Percentiles rank a stretch among this genome's conserved stretches.
Evolutionary conservation across 2,888 invertebrate species (phyloP).

Genomic region (Drosophila pseudotakahashii): DNA sequence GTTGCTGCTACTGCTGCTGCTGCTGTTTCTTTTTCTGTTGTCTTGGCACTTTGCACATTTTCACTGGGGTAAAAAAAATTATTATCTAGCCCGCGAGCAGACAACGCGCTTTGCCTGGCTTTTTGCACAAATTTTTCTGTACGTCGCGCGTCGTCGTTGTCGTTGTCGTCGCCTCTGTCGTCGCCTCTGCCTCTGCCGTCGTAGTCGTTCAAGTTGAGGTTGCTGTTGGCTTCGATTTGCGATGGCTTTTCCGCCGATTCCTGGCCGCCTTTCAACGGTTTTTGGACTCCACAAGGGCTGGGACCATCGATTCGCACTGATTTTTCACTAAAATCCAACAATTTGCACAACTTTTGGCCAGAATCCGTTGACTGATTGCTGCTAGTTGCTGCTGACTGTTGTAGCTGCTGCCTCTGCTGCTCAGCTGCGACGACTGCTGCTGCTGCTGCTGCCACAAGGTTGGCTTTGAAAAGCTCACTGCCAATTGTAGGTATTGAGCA

Average conservation of each 20-base stretch:
- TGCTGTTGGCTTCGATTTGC: conserved; percentile 1
- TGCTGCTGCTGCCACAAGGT: conserved; percentile 57
- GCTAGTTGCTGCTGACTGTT: conserved; percentile 7
- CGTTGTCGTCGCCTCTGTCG: conserved; percentile 6
- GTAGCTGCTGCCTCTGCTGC: conserved; percentile 69
- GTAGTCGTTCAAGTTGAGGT: conserved; percentile 16
- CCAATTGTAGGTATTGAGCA: conserved; percentile 70
- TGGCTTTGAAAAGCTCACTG: conserved; percentile 76
- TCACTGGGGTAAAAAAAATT: conserved; percentile 67
- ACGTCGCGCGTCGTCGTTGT: conserved; percentile 61
- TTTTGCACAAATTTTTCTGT: conserved; percentile 76
- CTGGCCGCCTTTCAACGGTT: background rate
- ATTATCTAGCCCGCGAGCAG: conserved; percentile 42
- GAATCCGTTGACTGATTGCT: conserved; percentile 26
- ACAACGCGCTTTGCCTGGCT: conserved; percentile 58
- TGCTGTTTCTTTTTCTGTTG: conserved; percentile 1
- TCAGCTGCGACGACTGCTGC: conserved; percentile 75
- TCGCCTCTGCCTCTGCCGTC: background rate
- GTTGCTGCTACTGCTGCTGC: conserved; percentile 17
- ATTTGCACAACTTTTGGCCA: conserved; percentile 35
- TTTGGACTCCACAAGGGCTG: background rate
- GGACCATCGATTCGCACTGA: conserved; percentile 23
- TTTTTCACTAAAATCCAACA: conserved; percentile 28
- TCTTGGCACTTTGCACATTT: conserved; percentile 66
- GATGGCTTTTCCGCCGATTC: background rate